Percentiles rank a stretch among this genome's conserved stretches.
phyloP scores from a whole-genome alignment of 2,797 vertebrate species.

The Oreortyx pictus region DNA sequence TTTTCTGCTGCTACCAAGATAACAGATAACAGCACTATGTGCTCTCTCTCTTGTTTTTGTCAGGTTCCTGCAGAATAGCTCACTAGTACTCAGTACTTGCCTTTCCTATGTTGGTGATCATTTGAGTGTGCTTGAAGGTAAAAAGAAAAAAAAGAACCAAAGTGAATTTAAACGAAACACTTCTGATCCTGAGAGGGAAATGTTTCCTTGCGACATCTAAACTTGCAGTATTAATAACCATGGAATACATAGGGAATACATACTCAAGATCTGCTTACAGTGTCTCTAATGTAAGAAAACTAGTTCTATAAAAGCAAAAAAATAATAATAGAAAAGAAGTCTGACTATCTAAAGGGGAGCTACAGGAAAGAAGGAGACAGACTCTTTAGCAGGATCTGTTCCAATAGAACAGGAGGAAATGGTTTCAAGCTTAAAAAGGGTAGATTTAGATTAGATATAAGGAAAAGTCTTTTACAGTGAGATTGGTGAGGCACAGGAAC shows the following conservation, averaged over 20 bases:
- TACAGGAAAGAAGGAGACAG: no score
- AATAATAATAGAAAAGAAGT: neutral
- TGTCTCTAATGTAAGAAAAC: neutral
- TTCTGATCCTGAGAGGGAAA: neutral
- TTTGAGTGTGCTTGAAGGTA: neutral
- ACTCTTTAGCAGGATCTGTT: no score
- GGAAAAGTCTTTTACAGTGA: no score
- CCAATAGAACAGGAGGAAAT: no score
- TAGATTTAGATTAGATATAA: no score
- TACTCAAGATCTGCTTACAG: neutral
- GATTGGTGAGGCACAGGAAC: no score
- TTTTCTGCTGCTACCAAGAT: neutral
- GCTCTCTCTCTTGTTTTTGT: neutral
- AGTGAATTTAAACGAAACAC: neutral
- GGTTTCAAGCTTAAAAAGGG: no score
- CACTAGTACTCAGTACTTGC: neutral
- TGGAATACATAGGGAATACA: neutral
- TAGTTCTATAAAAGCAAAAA: neutral
- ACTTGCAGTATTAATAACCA: neutral
- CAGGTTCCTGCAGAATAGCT: neutral
- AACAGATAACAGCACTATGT: neutral
- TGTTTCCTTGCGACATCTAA: neutral
- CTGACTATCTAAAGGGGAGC: neutral
- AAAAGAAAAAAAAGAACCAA: neutral
- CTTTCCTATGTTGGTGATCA: neutral